phyloP scores from a whole-genome alignment of 2,113 vertebrate species.

The Lagenorhynchus albirostris region DNA sequence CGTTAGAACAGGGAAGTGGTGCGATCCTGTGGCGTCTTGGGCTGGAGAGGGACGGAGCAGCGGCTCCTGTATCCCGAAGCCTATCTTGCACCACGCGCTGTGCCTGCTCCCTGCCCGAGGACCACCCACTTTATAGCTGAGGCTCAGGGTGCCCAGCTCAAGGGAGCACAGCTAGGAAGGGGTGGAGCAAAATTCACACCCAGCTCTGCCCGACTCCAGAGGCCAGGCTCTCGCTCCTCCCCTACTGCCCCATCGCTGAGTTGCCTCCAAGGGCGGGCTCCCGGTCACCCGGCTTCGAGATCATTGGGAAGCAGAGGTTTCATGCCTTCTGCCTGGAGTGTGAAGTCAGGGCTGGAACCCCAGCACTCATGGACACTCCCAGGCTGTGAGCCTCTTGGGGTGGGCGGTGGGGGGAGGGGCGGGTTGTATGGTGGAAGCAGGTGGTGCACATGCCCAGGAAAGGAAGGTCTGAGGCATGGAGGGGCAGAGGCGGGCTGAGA shows the following conservation, averaged over 20 bases:
- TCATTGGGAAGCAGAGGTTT: neutral
- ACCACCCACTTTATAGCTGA: neutral
- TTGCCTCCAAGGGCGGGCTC: neutral
- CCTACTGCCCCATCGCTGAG: fast-evolving
- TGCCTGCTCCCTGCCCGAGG: neutral
- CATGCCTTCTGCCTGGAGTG: neutral
- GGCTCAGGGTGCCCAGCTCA: neutral
- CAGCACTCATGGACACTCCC: neutral
- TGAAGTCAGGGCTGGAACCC: neutral
- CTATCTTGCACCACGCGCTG: neutral
- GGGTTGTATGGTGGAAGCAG: neutral
- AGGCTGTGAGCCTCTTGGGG: neutral
- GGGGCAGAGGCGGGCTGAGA: neutral
- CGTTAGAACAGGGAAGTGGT: neutral
- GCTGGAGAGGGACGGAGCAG: neutral
- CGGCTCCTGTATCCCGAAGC: neutral
- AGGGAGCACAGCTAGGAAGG: neutral
- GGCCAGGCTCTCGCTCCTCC: neutral
- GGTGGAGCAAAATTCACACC: too few relatives aligned
- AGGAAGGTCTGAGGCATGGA: neutral
- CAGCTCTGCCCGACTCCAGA: neutral
- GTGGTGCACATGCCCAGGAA: neutral
- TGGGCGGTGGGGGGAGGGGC: fast-evolving
- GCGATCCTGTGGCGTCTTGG: too few relatives aligned
- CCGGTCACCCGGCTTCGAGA: neutral